A percentile compares a stretch with the other conserved stretches of the same genome.
Conservation (phyloP, 2,113 vertebrate species). For the Lontra canadensis region DNA sequence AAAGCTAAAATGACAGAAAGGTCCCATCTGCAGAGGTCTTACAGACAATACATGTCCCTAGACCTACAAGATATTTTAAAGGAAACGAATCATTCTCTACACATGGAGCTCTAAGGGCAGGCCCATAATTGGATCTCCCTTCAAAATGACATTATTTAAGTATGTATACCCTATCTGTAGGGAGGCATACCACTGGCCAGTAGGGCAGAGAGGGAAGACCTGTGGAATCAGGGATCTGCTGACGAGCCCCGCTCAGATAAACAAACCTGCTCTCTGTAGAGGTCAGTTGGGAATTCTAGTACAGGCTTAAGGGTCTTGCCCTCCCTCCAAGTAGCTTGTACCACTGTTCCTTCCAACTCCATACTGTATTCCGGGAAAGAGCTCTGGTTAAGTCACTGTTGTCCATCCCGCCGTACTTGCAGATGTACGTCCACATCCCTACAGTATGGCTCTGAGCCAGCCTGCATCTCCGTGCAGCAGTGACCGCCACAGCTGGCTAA, state of each 20-base stretch:
- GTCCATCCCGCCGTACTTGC: background rate
- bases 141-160: background rate
- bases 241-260: rapidly evolving
- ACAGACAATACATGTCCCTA: background rate
- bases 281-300: background rate
- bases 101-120: no score
- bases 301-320: background rate
- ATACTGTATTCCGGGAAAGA: background rate
- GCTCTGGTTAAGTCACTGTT: background rate
- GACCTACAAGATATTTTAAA: background rate
- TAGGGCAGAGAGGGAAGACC: background rate
- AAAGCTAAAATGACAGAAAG: background rate
- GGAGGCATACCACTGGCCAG: background rate
- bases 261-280: background rate
- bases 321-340: background rate
- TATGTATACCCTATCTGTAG: background rate
- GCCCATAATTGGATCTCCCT: background rate
- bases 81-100: background rate
- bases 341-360: background rate
- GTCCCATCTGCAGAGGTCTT: background rate
- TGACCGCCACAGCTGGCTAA: background rate
- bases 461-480: background rate
- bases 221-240: background rate
- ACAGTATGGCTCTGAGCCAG: background rate
- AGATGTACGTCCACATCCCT: background rate